phyloP scores from a whole-genome alignment of 1,140 invertebrate species.

The Aporrectodea caliginosa region DNA sequence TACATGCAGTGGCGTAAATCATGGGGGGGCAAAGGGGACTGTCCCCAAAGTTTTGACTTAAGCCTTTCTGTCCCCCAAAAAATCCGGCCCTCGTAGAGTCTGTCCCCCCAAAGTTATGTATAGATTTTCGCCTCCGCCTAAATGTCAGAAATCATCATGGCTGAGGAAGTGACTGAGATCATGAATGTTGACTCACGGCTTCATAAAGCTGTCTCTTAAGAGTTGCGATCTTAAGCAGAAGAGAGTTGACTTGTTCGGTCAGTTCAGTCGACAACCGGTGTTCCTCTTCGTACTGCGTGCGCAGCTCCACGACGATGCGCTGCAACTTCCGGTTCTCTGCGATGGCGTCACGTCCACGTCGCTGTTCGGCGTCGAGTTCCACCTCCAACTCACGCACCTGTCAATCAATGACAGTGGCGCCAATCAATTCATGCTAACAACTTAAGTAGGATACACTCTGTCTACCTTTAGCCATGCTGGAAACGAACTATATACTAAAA shows the following conservation, averaged over 20 bases:
- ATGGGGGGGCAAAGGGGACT: no score
- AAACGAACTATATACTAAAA: no score
- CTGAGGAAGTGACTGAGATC: neutral
- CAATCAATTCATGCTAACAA: no score
- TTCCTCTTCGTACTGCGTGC: conserved; percentile 47
- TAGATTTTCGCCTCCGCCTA: no score
- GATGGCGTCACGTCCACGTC: conserved; percentile 48
- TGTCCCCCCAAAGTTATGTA: no score
- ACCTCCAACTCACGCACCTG: conserved; percentile 54
- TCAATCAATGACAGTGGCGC: no score
- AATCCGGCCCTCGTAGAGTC: no score
- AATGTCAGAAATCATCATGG: neutral
- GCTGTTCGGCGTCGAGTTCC: conserved; percentile 52
- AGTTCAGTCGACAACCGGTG: conserved; percentile 47
- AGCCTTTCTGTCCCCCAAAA: no score
- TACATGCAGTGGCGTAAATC: neutral
- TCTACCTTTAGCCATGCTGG: no score
- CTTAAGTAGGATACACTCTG: no score
- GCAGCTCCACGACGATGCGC: conserved; percentile 48
- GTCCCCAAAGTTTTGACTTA: no score
- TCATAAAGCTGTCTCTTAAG: conserved; percentile 55
- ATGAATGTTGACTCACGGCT: conserved; percentile 44
- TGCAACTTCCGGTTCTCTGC: conserved; percentile 48
- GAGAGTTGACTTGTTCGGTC: conserved; percentile 46
- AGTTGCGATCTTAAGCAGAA: conserved; percentile 49